Evolutionary conservation across 2,113 vertebrate genomes (phyloP), one percentile per base, ranked within the genome.

Genomic region (Nematolebias whitei): DNA sequence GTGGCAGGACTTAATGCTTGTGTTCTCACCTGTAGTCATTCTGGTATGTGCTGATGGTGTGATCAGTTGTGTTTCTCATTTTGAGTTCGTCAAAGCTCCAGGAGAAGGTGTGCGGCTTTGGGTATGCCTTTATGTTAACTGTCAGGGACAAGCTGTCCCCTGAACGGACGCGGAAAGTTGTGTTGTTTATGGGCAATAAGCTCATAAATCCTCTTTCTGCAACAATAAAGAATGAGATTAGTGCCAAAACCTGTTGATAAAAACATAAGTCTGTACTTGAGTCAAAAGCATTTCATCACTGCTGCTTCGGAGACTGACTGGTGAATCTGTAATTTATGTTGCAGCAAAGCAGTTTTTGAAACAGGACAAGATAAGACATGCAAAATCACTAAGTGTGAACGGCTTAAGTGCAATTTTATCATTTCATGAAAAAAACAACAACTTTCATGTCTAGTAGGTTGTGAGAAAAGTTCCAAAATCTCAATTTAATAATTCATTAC

Each of bases 131-230:
- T 35, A 98, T 95, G 12, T 91, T 89, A 12, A 96, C 93, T 12
- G 76, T 79, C 68, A 99, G 83, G 16, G 94, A 89, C 45, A 96
- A 85, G 73, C 94, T 98, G 77, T 98, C 94, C 0, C 98, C 97
- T 12, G 94, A 92, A 2, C 94, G 95, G n/a, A 98, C 92, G 51
- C 93, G 93, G 60, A 96, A 70, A 1, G 94, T 97, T 26, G 90
- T 90, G 82, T 96, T 97, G 52, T 80, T 88, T 51, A 80, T 64
- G 6, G 92, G 85, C 26, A 86, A 84, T 70, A 95, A 74, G 66
- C 80, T 92, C 69, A 99, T 93, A 90, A 96, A 99, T 72, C 96
- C 97, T 90, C 93, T 94, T 71, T 94, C 98, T 99, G 83, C 74
- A 74, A 58, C 10, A 71, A 1, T 41, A 23, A 35, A 22, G 73